These are phyloP conservation scores for Eupithecia abbreviata DNA, from an alignment of 2,888 invertebrate species.

Conservation along the genomic window DNA sequence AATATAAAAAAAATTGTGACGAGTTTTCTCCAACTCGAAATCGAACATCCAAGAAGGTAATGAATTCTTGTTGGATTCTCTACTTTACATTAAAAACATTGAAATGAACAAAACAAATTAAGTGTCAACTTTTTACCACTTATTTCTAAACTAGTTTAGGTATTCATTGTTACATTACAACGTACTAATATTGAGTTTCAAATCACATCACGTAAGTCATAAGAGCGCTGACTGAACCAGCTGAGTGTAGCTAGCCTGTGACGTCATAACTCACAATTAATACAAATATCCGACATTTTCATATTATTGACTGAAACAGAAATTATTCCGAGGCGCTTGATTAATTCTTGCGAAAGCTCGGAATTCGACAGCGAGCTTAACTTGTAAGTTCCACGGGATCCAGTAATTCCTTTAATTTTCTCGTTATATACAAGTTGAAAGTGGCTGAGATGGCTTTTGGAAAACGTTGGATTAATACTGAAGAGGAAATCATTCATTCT, in stretches of 20 bases:
- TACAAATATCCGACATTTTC: constrained; percentile 8
- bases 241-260: background rate
- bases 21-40: too few relatives aligned
- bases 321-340: constrained; percentile 21
- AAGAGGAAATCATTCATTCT: background rate
- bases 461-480: constrained; percentile 6
- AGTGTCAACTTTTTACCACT: background rate
- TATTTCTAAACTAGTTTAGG: background rate
- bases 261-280: constrained; percentile 15
- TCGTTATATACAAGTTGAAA: constrained; percentile 16
- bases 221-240: background rate
- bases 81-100: too few relatives aligned
- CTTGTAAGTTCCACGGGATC: constrained; percentile 21
- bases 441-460: background rate
- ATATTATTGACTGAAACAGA: constrained; percentile 12
- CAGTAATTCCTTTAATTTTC: constrained; percentile 28
- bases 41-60: too few relatives aligned
- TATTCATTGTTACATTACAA: background rate
- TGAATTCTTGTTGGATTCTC: too few relatives aligned
- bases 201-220: background rate
- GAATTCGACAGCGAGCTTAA: constrained; percentile 18
- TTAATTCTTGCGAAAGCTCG: constrained; percentile 22
- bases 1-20: too few relatives aligned
- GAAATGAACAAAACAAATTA: too few relatives aligned
- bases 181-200: background rate